A percentile compares a stretch with the other conserved stretches of the same genome.
These are phyloP conservation scores for Apogon talboti DNA, from an alignment of 2,797 vertebrate species.

Conservation along the genomic window DNA sequence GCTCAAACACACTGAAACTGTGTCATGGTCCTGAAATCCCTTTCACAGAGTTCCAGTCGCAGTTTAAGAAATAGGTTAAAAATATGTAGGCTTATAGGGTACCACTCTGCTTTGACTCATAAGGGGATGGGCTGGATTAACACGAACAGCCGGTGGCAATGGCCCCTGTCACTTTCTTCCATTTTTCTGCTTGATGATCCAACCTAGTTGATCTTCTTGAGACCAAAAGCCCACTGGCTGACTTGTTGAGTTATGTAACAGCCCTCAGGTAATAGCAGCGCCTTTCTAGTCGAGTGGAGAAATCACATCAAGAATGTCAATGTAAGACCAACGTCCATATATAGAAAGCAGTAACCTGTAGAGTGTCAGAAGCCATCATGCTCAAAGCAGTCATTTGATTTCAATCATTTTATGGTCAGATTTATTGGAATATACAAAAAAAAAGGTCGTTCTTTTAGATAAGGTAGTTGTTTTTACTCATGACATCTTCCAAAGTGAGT, in stretches of 20 bases:
- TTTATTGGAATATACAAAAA: slow-evolving; percentile 9
- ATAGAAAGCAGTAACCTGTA: slow-evolving; percentile 60
- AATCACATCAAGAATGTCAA: slow-evolving; percentile 72
- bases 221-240: slow-evolving; percentile 57
- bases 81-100: slow-evolving; percentile 43
- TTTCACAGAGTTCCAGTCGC: neutral
- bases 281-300: slow-evolving; percentile 68
- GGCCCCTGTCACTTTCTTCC: slow-evolving; percentile 74
- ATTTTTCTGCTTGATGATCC: slow-evolving; percentile 72
- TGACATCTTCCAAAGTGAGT: neutral
- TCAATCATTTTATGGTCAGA: slow-evolving; percentile 1
- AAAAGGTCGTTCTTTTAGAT: too few species aligned
- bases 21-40: neutral
- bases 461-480: neutral
- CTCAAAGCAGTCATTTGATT: slow-evolving; percentile 33
- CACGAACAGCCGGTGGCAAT: slow-evolving; percentile 58
- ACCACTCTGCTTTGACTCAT: slow-evolving; percentile 44
- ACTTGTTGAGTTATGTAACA: slow-evolving; percentile 60
- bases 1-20: slow-evolving; percentile 9
- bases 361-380: slow-evolving; percentile 46
- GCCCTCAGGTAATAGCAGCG: slow-evolving; percentile 62
- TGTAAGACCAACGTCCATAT: slow-evolving; percentile 39
- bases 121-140: slow-evolving; percentile 52
- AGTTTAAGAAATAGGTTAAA: slow-evolving; percentile 37
- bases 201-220: slow-evolving; percentile 68